phyloP scores from a whole-genome alignment of 2,113 vertebrate species.

The Ciconia stormi region DNA sequence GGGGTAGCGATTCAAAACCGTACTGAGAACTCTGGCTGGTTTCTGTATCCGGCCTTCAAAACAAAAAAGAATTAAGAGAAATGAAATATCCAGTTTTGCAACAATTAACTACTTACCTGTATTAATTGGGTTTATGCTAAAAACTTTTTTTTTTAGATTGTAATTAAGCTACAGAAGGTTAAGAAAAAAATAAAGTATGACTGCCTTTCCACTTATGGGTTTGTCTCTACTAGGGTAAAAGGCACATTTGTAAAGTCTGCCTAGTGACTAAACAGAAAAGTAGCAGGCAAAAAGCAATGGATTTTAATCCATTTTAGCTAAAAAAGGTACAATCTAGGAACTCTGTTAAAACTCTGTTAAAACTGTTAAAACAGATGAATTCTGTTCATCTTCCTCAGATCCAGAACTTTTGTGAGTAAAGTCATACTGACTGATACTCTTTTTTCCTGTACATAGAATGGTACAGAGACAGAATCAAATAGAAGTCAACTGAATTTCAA shows the following conservation, averaged over 20 bases:
- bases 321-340: background rate
- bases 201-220: background rate
- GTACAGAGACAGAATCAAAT: background rate
- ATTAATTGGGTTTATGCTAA: background rate
- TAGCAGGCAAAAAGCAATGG: background rate
- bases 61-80: conserved; percentile 33
- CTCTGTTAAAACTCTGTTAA: background rate
- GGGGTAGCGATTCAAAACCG: conserved; percentile 82
- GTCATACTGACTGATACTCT: background rate
- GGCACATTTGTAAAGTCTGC: background rate
- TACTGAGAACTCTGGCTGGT: conserved; percentile 75
- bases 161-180: background rate
- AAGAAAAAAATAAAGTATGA: background rate
- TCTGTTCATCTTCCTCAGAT: background rate
- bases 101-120: background rate
- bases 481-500: background rate
- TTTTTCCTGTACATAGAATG: background rate
- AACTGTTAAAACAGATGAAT: too few relatives aligned
- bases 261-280: background rate
- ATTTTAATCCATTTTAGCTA: background rate
- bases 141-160: background rate
- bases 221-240: background rate
- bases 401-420: background rate
- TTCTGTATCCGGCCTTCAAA: conserved; percentile 76
- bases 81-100: background rate